These are phyloP conservation scores for Spodoptera picta DNA, from an alignment of 2,888 invertebrate genomes.

Conservation along the genomic window DNA sequence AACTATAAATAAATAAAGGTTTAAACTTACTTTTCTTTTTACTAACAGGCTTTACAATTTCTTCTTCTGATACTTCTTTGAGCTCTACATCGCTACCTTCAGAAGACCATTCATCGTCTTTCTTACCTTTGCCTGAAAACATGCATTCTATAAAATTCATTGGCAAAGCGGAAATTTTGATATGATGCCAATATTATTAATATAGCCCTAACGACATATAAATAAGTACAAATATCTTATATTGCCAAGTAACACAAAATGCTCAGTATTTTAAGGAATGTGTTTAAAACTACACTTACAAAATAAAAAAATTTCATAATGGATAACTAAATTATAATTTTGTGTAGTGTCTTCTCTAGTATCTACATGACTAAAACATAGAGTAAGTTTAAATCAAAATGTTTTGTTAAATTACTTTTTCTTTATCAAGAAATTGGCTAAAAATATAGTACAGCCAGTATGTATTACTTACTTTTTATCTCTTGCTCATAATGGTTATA, in stretches of 20 bases:
- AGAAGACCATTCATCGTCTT: constrained; percentile 88
- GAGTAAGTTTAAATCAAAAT: too few relatives aligned
- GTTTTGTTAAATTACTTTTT: too few relatives aligned
- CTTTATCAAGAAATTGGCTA: too few relatives aligned
- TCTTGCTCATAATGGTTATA: too few relatives aligned
- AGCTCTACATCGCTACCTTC: constrained; percentile 83
- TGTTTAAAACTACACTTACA: not conserved
- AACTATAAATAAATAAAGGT: too few relatives aligned
- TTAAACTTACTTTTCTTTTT: constrained; percentile 82
- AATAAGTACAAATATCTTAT: not conserved
- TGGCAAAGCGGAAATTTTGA: constrained; percentile 12
- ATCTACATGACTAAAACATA: too few relatives aligned
- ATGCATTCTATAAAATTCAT: constrained; percentile 4
- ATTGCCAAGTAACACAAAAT: not conserved
- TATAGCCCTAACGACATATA: not conserved
- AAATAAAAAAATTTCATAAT: too few relatives aligned
- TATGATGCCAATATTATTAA: constrained; percentile 15
- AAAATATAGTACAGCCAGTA: too few relatives aligned
- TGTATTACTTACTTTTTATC: too few relatives aligned
- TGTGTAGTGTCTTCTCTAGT: too few relatives aligned
- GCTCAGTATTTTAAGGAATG: not conserved
- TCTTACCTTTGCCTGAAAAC: constrained; percentile 84
- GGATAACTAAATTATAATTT: too few relatives aligned
- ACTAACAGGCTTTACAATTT: constrained; percentile 76
- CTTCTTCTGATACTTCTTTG: constrained; percentile 81